Evolutionary conservation across 2,888 invertebrate genomes (phyloP), one percentile per base, ranked within the genome.

Genomic region (Noctua janthe): DNA sequence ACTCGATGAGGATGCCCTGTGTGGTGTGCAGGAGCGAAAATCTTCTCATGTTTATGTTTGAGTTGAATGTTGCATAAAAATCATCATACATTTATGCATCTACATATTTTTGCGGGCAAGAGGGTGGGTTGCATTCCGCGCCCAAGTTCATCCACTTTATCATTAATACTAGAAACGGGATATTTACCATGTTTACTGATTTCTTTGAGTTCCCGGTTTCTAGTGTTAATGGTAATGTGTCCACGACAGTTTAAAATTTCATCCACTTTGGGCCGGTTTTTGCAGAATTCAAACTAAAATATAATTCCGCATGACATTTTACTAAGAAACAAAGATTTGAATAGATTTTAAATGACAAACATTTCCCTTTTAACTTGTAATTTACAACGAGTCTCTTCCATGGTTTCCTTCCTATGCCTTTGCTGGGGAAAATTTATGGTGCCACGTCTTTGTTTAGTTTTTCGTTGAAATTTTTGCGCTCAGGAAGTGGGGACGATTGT

Each of bases 381-480:
- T 87, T 90, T 81, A 89, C 80, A 73, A 79, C 81, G 73, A 79
- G 75, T 71, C 76, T 54, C 75, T 83, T 90, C 89, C 89, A 83
- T 1, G 66, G 80, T 70, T 86, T 88, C 82, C 88, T 90, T 86
- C 86, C 90, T 79, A 74, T 80, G 78, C 72, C 74, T 73, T 82
- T 86, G 79, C 76, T 72, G 56, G 74, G 1, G 54, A 43, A 62
- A 79, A 90, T 89, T 89, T 90, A 89, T 86, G 67, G 79, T 51
- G 23, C 66, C 62, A 20, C n/a, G 74, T 71, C 82, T 82, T 86
- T 86, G 86, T 86, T 86, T 78, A 71, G 88, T 81, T 85, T 75
- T 87, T 80, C 77, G 70, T 86, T 85, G 15, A 79, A 75, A 85
- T 77, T 86, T 88, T 82, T 86, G 59, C 82, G 82, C 70, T 70